Evolutionary conservation across 2,113 vertebrate genomes (phyloP).

Genomic region (Laterallus jamaicensis): DNA sequence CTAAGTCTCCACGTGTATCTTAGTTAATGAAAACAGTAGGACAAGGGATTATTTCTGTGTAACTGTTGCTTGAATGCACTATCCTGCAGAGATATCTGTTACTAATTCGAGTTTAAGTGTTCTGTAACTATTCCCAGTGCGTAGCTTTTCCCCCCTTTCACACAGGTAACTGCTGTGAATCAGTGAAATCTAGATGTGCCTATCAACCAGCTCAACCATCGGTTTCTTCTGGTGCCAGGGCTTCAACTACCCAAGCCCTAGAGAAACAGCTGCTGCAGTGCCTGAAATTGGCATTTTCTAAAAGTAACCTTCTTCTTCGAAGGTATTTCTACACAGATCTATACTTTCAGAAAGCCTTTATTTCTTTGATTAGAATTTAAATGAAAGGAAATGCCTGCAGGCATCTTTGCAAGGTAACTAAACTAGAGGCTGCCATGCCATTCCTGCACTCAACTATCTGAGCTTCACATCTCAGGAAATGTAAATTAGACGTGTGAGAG

Average conservation of each 20-base stretch:
- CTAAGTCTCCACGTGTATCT: neutral
- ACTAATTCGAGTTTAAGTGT: neutral
- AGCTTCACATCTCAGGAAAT: neutral
- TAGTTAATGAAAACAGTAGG: neutral
- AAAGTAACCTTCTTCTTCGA: neutral
- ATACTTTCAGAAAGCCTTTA: neutral
- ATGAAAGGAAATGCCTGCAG: neutral
- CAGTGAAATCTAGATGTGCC: neutral
- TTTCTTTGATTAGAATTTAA: neutral
- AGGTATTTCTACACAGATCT: neutral
- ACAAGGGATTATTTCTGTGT: neutral
- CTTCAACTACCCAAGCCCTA: neutral
- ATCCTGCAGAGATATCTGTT: neutral
- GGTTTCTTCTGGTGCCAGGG: neutral
- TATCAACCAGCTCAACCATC: neutral
- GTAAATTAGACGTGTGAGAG: neutral
- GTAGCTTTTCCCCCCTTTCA: neutral
- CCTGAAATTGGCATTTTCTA: neutral
- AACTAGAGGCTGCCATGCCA: neutral
- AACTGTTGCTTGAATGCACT: neutral
- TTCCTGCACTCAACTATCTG: neutral
- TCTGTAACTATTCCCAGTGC: neutral
- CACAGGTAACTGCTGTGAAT: neutral
- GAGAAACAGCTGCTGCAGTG: neutral
- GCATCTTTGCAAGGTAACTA: neutral